Conservation (phyloP, 1,140 invertebrate genomes). For the Lasioglossum baleicum region DNA sequence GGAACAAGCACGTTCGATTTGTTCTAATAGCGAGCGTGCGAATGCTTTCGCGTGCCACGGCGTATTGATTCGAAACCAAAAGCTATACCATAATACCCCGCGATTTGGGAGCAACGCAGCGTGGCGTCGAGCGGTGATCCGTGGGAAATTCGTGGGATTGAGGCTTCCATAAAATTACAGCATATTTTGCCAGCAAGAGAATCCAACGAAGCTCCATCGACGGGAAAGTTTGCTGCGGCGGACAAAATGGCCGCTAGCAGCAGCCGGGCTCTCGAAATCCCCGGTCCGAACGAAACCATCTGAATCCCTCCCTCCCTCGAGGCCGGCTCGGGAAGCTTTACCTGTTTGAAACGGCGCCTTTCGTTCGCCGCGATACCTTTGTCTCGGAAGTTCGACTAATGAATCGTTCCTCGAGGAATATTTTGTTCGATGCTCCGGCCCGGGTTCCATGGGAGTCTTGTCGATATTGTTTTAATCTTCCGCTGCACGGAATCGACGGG, state of each 20-base stretch:
- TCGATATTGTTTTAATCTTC: background rate
- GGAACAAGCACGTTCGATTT: no score
- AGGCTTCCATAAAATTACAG: constrained; percentile 53
- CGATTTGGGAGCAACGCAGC: no score
- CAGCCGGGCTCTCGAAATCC: constrained; percentile 34
- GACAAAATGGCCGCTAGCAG: constrained; percentile 4
- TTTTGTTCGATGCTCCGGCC: background rate
- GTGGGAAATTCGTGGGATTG: constrained; percentile 48
- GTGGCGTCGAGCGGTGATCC: constrained; percentile 51
- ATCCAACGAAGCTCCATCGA: background rate
- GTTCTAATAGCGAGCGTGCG: no score
- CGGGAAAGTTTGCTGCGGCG: constrained; percentile 37
- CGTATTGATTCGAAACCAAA: no score
- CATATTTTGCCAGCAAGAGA: constrained; percentile 43
- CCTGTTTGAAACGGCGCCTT: constrained; percentile 2
- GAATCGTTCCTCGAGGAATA: background rate
- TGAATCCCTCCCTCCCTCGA: background rate
- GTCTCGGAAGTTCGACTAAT: background rate
- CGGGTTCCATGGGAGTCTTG: background rate
- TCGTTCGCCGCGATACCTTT: background rate
- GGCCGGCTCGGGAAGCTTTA: constrained; percentile 20
- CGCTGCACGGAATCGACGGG: background rate
- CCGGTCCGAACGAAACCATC: constrained; percentile 19
- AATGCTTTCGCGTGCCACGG: no score
- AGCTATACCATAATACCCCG: no score